These are phyloP conservation scores for Sinhomidia bicolor DNA, from an alignment of 2,888 invertebrate species.

Conservation along the genomic window DNA sequence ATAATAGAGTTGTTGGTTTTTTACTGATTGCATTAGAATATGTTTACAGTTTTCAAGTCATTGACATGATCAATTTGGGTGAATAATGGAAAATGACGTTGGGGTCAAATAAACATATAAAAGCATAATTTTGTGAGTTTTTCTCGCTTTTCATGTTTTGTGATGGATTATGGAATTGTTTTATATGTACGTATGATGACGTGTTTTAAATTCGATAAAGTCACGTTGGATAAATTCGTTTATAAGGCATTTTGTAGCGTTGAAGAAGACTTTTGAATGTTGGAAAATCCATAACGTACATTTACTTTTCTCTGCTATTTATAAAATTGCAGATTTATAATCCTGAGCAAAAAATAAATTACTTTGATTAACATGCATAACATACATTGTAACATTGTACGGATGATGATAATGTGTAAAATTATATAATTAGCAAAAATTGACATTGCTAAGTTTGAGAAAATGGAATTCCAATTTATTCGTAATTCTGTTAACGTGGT, in stretches of 20 bases:
- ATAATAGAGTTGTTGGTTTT: slow-evolving; percentile 65
- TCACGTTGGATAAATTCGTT: too few relatives aligned
- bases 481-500: slow-evolving; percentile 17
- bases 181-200: too few relatives aligned
- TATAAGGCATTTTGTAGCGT: too few relatives aligned
- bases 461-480: slow-evolving; percentile 28
- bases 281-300: too few relatives aligned
- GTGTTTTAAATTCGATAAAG: too few relatives aligned
- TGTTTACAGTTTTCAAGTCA: slow-evolving; percentile 26
- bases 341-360: neutral
- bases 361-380: neutral
- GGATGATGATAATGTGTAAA: slow-evolving; percentile 43
- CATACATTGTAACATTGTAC: neutral
- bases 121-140: too few relatives aligned
- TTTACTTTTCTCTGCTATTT: too few relatives aligned
- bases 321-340: too few relatives aligned
- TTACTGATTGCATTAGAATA: slow-evolving; percentile 57
- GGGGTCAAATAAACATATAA: slow-evolving; percentile 42
- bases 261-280: too few relatives aligned
- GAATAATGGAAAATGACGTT: slow-evolving; percentile 20
- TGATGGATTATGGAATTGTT: too few relatives aligned
- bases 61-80: slow-evolving; percentile 23
- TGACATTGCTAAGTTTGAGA: neutral
- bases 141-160: too few relatives aligned
- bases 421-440: slow-evolving; percentile 47